Conservation (phyloP, 2,888 invertebrate genomes). For the Lasioglossum lativentre region DNA sequence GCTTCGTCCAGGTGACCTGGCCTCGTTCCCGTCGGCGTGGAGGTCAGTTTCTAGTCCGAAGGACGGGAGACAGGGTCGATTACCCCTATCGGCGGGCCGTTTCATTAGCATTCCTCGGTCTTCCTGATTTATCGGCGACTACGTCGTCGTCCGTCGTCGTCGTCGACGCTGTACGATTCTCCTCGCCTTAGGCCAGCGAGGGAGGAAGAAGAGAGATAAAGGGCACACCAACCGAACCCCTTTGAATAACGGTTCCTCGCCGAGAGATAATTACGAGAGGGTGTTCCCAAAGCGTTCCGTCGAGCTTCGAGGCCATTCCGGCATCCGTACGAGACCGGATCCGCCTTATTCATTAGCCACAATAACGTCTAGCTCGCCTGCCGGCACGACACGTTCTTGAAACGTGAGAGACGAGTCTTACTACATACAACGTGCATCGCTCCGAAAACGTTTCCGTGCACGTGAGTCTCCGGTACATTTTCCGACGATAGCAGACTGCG, state of each 20-base stretch:
- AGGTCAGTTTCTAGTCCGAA: slow-evolving; percentile 15
- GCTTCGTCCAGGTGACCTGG: neutral
- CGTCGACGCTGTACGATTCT: neutral
- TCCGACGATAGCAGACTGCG: neutral
- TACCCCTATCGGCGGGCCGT: slow-evolving; percentile 21
- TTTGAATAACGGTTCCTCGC: slow-evolving; percentile 18
- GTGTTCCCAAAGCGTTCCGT: slow-evolving; percentile 10
- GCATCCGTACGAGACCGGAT: slow-evolving; percentile 8
- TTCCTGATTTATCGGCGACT: slow-evolving; percentile 20
- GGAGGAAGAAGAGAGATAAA: neutral
- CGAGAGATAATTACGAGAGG: slow-evolving; percentile 20
- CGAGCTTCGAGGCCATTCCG: slow-evolving; percentile 11
- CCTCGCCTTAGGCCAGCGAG: neutral
- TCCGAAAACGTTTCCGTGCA: neutral
- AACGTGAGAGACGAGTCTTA: neutral
- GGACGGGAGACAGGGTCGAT: slow-evolving; percentile 16
- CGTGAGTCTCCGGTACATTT: neutral
- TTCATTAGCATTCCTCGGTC: slow-evolving; percentile 27
- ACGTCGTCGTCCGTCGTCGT: neutral
- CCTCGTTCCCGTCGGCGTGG: slow-evolving; percentile 29
- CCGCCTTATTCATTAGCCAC: slow-evolving; percentile 13
- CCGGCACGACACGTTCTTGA: slow-evolving; percentile 1
- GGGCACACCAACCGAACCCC: neutral
- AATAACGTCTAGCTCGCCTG: neutral
- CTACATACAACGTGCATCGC: neutral